These are phyloP conservation scores for Poecile montanus DNA, from an alignment of 2,797 vertebrate genomes.

Conservation along the genomic window DNA sequence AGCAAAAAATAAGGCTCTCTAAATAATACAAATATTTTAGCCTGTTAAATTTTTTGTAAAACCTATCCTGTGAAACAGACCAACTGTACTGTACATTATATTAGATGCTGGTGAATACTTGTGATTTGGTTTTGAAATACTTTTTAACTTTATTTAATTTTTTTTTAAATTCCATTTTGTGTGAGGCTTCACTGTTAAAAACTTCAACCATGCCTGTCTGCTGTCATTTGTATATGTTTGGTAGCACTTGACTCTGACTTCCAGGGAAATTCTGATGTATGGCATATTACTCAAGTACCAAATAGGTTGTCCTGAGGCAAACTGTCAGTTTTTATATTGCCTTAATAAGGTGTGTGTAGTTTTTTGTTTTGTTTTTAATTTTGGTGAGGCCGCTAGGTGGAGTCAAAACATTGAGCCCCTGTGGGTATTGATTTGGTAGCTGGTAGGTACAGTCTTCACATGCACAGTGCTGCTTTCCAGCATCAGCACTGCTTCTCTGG, in stretches of 20 bases:
- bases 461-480: neutral
- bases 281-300: neutral
- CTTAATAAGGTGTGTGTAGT: neutral
- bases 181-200: neutral
- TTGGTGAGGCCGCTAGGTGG: neutral
- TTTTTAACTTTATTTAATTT: neutral
- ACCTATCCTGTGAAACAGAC: neutral
- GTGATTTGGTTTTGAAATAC: neutral
- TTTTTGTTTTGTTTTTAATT: neutral
- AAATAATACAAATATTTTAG: neutral
- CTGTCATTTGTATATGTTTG: neutral
- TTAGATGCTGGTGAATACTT: neutral
- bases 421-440: accelerated
- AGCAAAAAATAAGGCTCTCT: neutral
- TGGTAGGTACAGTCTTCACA: accelerated
- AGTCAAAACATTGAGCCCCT: neutral
- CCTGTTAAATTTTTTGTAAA: neutral
- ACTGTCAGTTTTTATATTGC: neutral
- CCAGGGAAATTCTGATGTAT: neutral
- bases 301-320: neutral
- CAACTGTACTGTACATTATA: accelerated
- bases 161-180: accelerated
- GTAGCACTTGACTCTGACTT: neutral
- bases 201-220: neutral
- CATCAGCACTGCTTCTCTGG: neutral